Conservation (phyloP, 2,888 invertebrate genomes). For the Linyphia triangularis region DNA sequence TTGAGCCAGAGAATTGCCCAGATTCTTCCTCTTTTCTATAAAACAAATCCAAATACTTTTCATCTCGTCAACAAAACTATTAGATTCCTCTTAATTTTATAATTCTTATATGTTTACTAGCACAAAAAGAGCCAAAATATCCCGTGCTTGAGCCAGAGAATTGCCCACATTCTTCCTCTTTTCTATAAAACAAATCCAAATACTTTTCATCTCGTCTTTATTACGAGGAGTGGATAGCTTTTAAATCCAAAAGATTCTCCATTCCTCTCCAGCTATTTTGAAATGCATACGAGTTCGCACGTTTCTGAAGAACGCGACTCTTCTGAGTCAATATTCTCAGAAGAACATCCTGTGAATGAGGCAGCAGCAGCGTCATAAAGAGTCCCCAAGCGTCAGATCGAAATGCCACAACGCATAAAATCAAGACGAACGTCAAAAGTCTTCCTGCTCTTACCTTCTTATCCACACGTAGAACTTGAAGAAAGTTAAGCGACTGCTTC, state of each 20-base stretch:
- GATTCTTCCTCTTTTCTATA: too few relatives aligned
- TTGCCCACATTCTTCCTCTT: too few relatives aligned
- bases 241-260: neutral
- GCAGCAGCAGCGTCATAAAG: slow-evolving; percentile 9
- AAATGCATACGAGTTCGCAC: slow-evolving; percentile 13
- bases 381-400: slow-evolving; percentile 62
- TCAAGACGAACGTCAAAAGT: slow-evolving; percentile 31
- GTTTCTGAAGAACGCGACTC: neutral
- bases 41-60: too few relatives aligned
- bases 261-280: neutral
- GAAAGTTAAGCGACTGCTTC: slow-evolving; percentile 38
- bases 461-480: slow-evolving; percentile 17
- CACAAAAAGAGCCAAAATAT: too few relatives aligned
- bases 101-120: too few relatives aligned
- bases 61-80: too few relatives aligned
- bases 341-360: slow-evolving; percentile 35
- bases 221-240: too few relatives aligned
- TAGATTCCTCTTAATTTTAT: too few relatives aligned
- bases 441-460: slow-evolving; percentile 11
- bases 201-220: too few relatives aligned
- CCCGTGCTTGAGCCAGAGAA: too few relatives aligned
- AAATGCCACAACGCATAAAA: slow-evolving; percentile 43
- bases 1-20: too few relatives aligned
- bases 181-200: too few relatives aligned
- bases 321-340: slow-evolving; percentile 47